Evolutionary conservation across 2,888 invertebrate species (phyloP).

Genomic region (Drosophila fulvimacula): DNA sequence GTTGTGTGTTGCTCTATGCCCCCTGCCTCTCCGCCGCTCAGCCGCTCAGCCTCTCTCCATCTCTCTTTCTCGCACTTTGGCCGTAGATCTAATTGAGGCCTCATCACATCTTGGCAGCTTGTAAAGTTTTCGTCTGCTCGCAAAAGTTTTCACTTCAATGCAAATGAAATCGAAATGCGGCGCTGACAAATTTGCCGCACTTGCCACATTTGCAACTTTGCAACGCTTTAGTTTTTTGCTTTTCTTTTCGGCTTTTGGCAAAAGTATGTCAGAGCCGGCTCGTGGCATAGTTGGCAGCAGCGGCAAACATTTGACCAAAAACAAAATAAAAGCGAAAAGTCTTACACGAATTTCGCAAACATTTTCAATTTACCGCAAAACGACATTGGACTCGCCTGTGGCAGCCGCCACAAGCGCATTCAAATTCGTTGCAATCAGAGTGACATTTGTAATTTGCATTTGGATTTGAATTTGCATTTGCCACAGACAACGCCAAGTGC

Average conservation of each 20-base stretch:
- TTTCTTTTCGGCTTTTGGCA: slow-evolving; percentile 19
- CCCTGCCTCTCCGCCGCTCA: neutral
- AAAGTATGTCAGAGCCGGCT: slow-evolving; percentile 60
- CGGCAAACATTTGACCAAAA: slow-evolving; percentile 46
- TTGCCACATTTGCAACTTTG: slow-evolving; percentile 44
- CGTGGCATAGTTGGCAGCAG: slow-evolving; percentile 70
- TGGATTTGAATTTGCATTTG: neutral
- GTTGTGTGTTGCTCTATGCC: slow-evolving; percentile 43
- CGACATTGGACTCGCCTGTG: slow-evolving; percentile 47
- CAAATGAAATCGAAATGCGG: slow-evolving; percentile 73
- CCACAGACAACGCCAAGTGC: slow-evolving; percentile 23
- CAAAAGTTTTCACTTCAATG: slow-evolving; percentile 46
- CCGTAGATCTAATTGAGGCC: slow-evolving; percentile 50
- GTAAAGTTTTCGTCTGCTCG: slow-evolving; percentile 29
- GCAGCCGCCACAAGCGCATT: slow-evolving; percentile 31
- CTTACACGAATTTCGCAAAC: slow-evolving; percentile 62
- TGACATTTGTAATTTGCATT: slow-evolving; percentile 58
- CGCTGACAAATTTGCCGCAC: slow-evolving; percentile 36
- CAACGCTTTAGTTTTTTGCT: neutral
- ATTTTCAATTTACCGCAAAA: slow-evolving; percentile 43
- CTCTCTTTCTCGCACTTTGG: neutral
- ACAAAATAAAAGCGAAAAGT: slow-evolving; percentile 15
- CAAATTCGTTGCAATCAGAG: slow-evolving; percentile 48
- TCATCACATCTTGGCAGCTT: slow-evolving; percentile 41
- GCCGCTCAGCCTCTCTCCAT: too few relatives aligned